phyloP scores from a whole-genome alignment of 2,888 invertebrate species.

The Tenthredo distinguenda region DNA sequence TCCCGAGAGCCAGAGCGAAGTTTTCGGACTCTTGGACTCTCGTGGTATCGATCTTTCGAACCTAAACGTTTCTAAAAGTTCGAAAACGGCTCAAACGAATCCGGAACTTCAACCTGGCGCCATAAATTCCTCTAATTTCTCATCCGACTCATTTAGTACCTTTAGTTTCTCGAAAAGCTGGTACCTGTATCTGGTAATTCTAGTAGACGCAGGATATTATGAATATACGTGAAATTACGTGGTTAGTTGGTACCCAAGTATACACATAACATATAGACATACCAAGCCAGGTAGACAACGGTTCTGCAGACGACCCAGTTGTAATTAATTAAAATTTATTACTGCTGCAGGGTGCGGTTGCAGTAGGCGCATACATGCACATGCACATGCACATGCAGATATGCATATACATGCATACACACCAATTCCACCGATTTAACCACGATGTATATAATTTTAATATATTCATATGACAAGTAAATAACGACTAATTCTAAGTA shows the following conservation, averaged over 20 bases:
- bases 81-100: no score
- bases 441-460: neutral
- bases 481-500: no score
- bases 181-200: neutral
- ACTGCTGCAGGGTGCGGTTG: conserved; percentile 29
- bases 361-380: neutral
- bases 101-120: no score
- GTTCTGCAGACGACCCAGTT: conserved; percentile 32
- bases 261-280: neutral
- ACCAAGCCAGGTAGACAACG: neutral
- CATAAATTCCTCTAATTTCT: no score
- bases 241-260: neutral
- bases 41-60: no score
- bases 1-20: no score
- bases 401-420: neutral
- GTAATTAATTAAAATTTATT: conserved; percentile 45
- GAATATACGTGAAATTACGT: conserved; percentile 11
- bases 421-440: no score
- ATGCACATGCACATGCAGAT: neutral
- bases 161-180: no score
- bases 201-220: conserved; percentile 11
- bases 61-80: no score
- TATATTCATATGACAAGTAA: no score
- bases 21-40: no score
- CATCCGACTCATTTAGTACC: no score